Conservation (phyloP, 1,140 invertebrate genomes). For the Drosophila pseudoananassae region DNA sequence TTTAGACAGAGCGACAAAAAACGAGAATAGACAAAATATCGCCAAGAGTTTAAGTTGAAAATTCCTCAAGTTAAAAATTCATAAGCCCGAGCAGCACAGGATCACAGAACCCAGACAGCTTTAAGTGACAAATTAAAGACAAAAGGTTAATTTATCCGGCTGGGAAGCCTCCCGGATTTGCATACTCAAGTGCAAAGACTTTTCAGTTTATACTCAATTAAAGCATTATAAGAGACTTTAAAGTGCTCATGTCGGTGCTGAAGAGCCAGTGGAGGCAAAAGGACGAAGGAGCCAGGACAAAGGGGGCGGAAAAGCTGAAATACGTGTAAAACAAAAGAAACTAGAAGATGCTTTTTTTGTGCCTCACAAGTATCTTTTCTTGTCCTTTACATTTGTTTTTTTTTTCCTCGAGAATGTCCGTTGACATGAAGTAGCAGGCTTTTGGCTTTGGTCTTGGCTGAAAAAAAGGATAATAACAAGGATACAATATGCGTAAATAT, state of each 20-base stretch:
- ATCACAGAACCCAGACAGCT: background rate
- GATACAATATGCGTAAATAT: constrained; percentile 1
- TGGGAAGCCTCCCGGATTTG: background rate
- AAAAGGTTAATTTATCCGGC: background rate
- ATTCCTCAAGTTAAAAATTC: too few relatives aligned
- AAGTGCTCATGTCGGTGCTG: constrained; percentile 1
- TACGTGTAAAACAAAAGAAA: constrained; percentile 6
- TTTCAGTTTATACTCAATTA: constrained; percentile 7
- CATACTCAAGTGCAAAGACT: constrained; percentile 1
- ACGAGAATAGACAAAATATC: too few relatives aligned
- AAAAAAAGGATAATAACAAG: background rate
- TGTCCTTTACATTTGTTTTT: background rate
- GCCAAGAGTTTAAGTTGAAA: too few relatives aligned
- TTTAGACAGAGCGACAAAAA: background rate
- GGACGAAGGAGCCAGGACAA: background rate
- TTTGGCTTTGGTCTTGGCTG: background rate
- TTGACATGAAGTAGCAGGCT: constrained; percentile 2
- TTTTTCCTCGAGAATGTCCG: background rate
- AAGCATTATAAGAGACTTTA: constrained; percentile 5
- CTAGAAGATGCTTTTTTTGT: constrained; percentile 3
- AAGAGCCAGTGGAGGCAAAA: background rate
- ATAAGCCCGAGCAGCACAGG: too few relatives aligned
- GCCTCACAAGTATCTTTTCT: constrained; percentile 7
- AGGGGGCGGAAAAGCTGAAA: background rate
- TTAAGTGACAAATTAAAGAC: constrained; percentile 1